Evolutionary conservation across 2,888 invertebrate genomes (phyloP).

Genomic region (Pomacea canaliculata): DNA sequence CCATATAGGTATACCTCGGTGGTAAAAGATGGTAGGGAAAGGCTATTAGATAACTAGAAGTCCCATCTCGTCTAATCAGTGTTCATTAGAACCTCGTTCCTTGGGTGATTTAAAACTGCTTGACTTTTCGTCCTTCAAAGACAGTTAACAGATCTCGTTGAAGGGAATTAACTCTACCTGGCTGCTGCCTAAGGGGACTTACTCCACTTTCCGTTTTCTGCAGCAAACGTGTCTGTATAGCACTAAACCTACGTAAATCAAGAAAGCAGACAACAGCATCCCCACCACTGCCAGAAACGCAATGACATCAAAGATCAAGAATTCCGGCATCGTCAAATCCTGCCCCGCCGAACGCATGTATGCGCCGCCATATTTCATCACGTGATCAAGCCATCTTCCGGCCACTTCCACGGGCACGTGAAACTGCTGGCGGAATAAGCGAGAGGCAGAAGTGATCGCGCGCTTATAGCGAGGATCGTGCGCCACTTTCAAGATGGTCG

Average conservation of each 20-base stretch:
- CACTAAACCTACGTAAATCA: constrained; percentile 14
- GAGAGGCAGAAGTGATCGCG: constrained; percentile 26
- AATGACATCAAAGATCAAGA: constrained; percentile 43
- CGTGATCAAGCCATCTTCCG: constrained; percentile 52
- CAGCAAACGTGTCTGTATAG: constrained; percentile 16
- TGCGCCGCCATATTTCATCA: constrained; percentile 47
- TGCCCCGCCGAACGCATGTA: constrained; percentile 43
- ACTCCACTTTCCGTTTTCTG: constrained; percentile 19
- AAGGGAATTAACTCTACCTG: no score
- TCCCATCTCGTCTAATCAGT: no score
- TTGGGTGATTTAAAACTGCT: no score
- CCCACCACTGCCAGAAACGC: constrained; percentile 26
- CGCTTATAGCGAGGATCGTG: constrained; percentile 19
- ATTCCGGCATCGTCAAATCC: constrained; percentile 47
- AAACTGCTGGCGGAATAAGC: constrained; percentile 27
- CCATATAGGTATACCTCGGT: no score
- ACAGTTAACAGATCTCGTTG: neutral
- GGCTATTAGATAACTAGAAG: no score
- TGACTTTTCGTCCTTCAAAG: neutral
- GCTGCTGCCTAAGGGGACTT: neutral
- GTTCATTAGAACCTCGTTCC: no score
- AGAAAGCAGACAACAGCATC: constrained; percentile 6
- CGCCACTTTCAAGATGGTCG: constrained; percentile 20
- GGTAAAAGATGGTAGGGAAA: no score
- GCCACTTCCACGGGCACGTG: constrained; percentile 42